Conservation (phyloP, 2,113 vertebrate genomes). For the Passer domesticus region DNA sequence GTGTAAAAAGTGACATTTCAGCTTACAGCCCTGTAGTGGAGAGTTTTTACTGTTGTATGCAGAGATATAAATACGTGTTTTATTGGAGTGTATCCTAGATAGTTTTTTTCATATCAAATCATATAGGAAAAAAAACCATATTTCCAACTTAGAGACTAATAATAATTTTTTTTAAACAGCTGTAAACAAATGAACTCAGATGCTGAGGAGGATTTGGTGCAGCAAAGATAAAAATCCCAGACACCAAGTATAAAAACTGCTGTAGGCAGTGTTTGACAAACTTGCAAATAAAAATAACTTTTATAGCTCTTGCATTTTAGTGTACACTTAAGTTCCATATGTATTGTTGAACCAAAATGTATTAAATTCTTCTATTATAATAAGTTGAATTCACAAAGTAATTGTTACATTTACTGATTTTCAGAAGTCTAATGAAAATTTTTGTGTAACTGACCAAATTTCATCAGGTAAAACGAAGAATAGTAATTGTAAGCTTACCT, state of each 20-base stretch:
- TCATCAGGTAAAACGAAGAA: not conserved
- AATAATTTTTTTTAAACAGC: not conserved
- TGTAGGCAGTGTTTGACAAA: not conserved
- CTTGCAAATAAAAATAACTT: not conserved
- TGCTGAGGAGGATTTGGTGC: not conserved
- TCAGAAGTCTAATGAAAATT: not conserved
- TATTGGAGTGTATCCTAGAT: not conserved
- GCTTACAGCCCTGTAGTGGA: not conserved
- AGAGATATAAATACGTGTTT: not conserved
- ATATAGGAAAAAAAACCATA: not conserved
- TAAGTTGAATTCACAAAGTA: not conserved
- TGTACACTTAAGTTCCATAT: not conserved
- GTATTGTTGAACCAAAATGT: not conserved
- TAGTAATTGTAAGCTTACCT: slow-evolving; percentile 44
- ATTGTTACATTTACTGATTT: not conserved
- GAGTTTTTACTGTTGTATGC: not conserved
- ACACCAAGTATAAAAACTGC: not conserved
- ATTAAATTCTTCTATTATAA: not conserved
- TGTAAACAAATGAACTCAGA: not conserved
- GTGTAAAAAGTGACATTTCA: not conserved
- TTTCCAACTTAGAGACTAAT: not conserved
- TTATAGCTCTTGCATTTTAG: not conserved
- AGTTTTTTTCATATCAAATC: not conserved
- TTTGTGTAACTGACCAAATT: not conserved
- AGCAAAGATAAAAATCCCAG: not conserved